Base-by-base conservation (phyloP, 37 sponge, comb jelly and placozoan genomes). In the Geodia barretti region DNA sequence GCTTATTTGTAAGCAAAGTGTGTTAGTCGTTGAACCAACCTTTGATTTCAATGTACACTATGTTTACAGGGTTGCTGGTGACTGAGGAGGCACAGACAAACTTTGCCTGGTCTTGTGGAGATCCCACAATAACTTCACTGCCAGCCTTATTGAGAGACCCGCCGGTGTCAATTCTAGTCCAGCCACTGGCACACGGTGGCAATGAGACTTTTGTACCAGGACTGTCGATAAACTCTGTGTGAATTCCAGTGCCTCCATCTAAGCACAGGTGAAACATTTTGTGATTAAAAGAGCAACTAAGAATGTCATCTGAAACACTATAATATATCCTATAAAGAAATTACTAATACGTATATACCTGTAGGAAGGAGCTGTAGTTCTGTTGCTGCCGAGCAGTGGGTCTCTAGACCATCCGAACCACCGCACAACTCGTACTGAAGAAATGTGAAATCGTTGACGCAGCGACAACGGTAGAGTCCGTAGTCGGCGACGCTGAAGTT, bases 91-190 rank as follows among this genome's bases (percentile, higher is more conserved):
- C 54, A 32, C 68, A 68, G 68, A 68, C 33, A 28, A 73, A 73
- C 43, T 73, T 73, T 73, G 42, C 74, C 43, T 73, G 74, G 58
- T 73, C 74, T 54, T 41, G 58, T 38, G 74, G 74, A 26, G 43
- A n/a, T n/a, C n/a, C n/a, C n/a, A n/a, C 74, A 14, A 47, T 14
- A 47, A 47, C 11, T 47, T 47, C 54, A 47, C 54, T 47, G 54
- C 11, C 54, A 17, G 14, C n/a, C n/a, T n/a, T n/a, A n/a, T 47
- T 14, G 7, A 47, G 7, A 7, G 14, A 47, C 7, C 54, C 54
- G 14, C 54, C 14, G 54, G 11, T 47, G 54, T 47, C 54, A 17
- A 47, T 47, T 17, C 14, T 7, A 47, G 11, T 47, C 54, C 54
- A 47, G 11, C 54, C 54, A 47, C 54, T 14, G 14, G 54, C 14